Percentiles rank a stretch among this genome's conserved stretches.
Evolutionary conservation across 2,888 invertebrate genomes (phyloP).

Genomic region (Lepidocyrtoides sp.): DNA sequence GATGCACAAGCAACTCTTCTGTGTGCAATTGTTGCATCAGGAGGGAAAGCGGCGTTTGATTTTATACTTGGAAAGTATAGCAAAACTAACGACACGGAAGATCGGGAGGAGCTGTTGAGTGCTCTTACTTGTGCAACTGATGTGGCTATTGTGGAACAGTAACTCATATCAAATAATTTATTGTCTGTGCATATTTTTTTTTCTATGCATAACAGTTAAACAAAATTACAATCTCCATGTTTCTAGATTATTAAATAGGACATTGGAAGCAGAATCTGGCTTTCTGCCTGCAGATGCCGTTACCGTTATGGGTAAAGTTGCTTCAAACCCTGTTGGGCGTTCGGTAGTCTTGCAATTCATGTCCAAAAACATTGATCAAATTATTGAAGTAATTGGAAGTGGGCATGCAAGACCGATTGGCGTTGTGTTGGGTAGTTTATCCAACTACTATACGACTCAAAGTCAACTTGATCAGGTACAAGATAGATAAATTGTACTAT

Average conservation of each 20-base stretch:
- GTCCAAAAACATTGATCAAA: constrained; percentile 36
- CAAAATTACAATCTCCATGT: neutral
- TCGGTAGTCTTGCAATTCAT: constrained; percentile 52
- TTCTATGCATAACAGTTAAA: neutral
- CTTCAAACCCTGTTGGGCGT: constrained; percentile 37
- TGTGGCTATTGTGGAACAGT: constrained; percentile 39
- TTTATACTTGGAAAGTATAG: constrained; percentile 64
- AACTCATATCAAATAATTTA: too few relatives aligned
- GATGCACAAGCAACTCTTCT: constrained; percentile 66
- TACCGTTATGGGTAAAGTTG: neutral
- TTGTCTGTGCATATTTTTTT: too few relatives aligned
- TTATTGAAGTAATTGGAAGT: constrained; percentile 48
- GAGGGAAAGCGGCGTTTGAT: constrained; percentile 54
- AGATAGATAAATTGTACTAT: neutral
- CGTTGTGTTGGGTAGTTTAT: constrained; percentile 6
- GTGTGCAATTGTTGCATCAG: constrained; percentile 75
- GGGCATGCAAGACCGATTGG: constrained; percentile 57
- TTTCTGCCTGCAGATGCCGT: constrained; percentile 18
- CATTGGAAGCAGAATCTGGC: constrained; percentile 30
- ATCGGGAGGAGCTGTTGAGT: constrained; percentile 37
- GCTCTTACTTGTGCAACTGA: constrained; percentile 74
- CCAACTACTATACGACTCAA: constrained; percentile 26
- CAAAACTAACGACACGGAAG: neutral
- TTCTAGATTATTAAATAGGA: constrained; percentile 62
- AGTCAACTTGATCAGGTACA: constrained; percentile 56